Evolutionary conservation across 2,888 invertebrate genomes (phyloP), one percentile per base, ranked within the genome.

Genomic region (Rutpela maculata): DNA sequence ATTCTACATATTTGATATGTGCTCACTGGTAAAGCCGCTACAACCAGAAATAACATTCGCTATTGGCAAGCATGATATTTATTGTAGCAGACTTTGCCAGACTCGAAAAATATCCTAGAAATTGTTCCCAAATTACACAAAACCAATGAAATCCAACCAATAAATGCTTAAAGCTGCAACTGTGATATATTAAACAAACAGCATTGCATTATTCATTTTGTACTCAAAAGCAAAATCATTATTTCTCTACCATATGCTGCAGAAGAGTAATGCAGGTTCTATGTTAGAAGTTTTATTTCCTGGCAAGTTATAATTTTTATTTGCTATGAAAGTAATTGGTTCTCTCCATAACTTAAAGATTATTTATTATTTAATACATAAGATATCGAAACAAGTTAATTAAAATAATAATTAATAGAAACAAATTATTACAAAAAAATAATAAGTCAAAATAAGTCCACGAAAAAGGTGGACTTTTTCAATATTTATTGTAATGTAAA

Each of bases 1-100:
- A 75, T 78, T 72, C 75, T 62, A 65, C 57, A 69, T 50, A 69
- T 69, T 75, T 75, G 73, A 26, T 71, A 76, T 69, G 67, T 71
- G 59, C 65, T 69, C 38, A 35, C 31, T 56, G 17, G 9, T 26
- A 26, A 50, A 76, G 35, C 76, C 72, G 60, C 72, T 68, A 55
- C 57, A 77, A 65, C 17, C 66, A 65, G 66, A 70, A 74, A 74
- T 67, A 77, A 67, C 67, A 74, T 66, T 74, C 60, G 65, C 68
- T 75, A 78, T 78, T 69, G 70, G 75, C 73, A 75, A 73, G 75
- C 31, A 38, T 59, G 69, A 78, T 75, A 78, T 78, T 78, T 78
- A 78, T 72, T 9, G 56, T 60, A 17, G 75, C 71, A 57, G 66
- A 35, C 75, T 55, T 60, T 72, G 72, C 75, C 72, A 75, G 73